Percentiles rank a stretch among this genome's conserved stretches.
Conservation (phyloP, 2,113 vertebrate genomes). For the Archilochus colubris region DNA sequence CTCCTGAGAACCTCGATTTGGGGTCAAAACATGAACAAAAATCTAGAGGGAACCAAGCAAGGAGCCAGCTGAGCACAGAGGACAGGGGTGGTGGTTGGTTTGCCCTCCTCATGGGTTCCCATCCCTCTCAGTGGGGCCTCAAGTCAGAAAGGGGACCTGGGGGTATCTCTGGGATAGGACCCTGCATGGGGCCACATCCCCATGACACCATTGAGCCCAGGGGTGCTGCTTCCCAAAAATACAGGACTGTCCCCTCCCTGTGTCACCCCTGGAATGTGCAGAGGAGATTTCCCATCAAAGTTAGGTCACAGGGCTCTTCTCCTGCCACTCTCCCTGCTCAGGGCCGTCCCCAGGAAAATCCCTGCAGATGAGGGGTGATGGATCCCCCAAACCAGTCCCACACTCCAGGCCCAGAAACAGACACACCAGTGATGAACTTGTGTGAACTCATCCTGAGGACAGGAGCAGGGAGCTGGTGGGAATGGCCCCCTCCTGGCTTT, state of each 20-base stretch:
- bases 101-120: neutral
- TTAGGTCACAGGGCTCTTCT: neutral
- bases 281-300: neutral
- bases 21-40: neutral
- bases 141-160: neutral
- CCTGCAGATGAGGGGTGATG: accelerated
- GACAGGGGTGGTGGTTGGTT: accelerated
- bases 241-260: neutral
- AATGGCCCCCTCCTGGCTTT: slow-evolving; percentile 34
- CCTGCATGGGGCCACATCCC: accelerated
- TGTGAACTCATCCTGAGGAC: neutral
- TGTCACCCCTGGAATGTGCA: neutral
- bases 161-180: neutral
- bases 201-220: accelerated
- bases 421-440: accelerated
- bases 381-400: accelerated
- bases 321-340: neutral
- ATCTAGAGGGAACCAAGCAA: neutral
- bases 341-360: accelerated
- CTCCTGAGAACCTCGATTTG: neutral
- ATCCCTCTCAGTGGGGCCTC: accelerated
- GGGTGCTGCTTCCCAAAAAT: accelerated
- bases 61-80: accelerated
- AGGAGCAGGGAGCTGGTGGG: neutral
- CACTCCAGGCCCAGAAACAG: neutral